Base-by-base conservation (phyloP, 2,797 vertebrate species). In the Rhinogobio ventralis region DNA sequence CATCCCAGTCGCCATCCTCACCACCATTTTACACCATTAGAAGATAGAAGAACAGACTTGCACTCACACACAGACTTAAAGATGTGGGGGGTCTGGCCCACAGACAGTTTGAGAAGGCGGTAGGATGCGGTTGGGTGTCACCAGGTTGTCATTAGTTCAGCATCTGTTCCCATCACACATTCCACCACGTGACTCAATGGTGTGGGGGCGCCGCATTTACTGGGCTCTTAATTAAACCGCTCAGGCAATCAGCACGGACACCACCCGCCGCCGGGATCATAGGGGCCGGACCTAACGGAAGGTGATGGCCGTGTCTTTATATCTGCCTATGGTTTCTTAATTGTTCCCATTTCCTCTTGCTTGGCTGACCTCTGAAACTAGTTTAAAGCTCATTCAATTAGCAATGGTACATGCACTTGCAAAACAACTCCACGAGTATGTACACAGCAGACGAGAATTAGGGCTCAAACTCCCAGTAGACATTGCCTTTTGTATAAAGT, bases 151-250 rank as follows among this genome's bases (percentile, higher is more conserved):
- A 96, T 96, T 95, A 96, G 94, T 93, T 92, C 93, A 94, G 94
- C 95, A 96, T 95, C 96, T 97, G 96, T 95, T 96, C 95, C 96
- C 96, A 96, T 96, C 94, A 94, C 91, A 95, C 95, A 90, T 75
- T 95, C 95, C 95, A 96, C 94, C 96, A 90, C 80, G 86, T 80
- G 42, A 94, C 95, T 95, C 94, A 95, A 92, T 93, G 94, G 95
- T 94, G 94, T 94, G 95, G 95, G 76, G 83, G 80, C 81, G 79
- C 71, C 79, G 62, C 81, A 96, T 96, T 95, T 95, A 96, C 94
- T 94, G 94, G 95, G 95, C 94, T 96, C 94, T 96, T 96, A 97
- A 96, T 97, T 96, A 96, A 95, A 95, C 95, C 93, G 92, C 93
- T 92, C 94, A 95, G 95, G 92, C 95, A 95, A 95, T 95, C 94